A percentile compares a stretch with the other conserved stretches of the same genome.
phyloP scores from a whole-genome alignment of 2,797 vertebrate species.

The Forpus xanthops region DNA sequence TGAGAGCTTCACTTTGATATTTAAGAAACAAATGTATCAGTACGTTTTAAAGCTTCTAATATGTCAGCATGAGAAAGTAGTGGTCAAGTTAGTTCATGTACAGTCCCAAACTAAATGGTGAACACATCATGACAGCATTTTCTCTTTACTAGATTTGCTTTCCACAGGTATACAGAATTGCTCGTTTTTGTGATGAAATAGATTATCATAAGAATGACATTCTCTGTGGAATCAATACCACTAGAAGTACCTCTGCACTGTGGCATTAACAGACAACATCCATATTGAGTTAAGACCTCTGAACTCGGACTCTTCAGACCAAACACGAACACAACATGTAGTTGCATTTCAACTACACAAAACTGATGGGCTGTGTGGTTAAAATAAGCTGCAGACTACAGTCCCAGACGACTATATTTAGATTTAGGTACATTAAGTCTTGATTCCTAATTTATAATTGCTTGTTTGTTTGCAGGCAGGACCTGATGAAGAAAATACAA shows the following conservation, averaged over 20 bases:
- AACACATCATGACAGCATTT: neutral
- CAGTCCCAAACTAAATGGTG: neutral
- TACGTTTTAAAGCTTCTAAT: neutral
- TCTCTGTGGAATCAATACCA: neutral
- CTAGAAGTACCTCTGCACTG: neutral
- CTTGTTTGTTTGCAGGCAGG: neutral
- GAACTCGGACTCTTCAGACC: neutral
- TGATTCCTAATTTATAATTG: neutral
- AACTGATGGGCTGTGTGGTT: neutral
- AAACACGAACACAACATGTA: neutral
- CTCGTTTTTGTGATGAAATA: neutral
- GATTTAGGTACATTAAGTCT: neutral
- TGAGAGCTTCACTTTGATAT: neutral
- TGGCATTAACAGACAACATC: neutral
- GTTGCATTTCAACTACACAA: neutral
- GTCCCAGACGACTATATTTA: neutral
- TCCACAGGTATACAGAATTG: neutral
- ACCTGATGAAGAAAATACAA: neutral
- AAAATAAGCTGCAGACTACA: too few relatives aligned
- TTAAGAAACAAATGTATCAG: neutral
- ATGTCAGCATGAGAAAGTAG: neutral
- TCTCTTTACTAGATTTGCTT: neutral
- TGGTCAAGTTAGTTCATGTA: neutral
- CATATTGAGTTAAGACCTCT: neutral
- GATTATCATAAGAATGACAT: neutral